Percentiles rank a stretch among this genome's conserved stretches.
Conservation (phyloP, 2,888 invertebrate genomes). For the Microplitis deprimator region DNA sequence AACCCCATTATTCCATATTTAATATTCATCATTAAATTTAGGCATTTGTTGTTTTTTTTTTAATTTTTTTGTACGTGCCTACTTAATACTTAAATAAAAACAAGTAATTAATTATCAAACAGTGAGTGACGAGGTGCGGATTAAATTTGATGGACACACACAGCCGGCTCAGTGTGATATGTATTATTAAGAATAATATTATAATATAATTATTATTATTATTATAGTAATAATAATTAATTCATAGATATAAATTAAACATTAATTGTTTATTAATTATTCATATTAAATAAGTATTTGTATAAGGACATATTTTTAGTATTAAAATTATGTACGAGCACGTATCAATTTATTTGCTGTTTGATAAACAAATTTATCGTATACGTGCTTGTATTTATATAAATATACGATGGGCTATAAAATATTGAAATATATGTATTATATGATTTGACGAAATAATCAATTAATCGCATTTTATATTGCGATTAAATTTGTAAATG, state of each 20-base stretch:
- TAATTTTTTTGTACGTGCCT: constrained; percentile 19
- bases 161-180: constrained; percentile 70
- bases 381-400: neutral
- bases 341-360: neutral
- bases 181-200: constrained; percentile 62
- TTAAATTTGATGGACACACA: constrained; percentile 60
- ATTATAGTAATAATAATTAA: neutral
- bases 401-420: neutral
- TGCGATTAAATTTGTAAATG: neutral
- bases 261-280: constrained; percentile 46
- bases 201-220: neutral
- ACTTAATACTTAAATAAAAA: constrained; percentile 11
- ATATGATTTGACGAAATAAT: neutral
- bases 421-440: neutral
- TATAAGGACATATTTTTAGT: constrained; percentile 48
- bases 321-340: constrained; percentile 8
- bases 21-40: constrained; percentile 13
- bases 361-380: neutral
- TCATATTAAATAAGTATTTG: constrained; percentile 51
- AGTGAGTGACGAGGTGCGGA: constrained; percentile 57
- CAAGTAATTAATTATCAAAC: constrained; percentile 38
- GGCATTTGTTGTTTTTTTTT: neutral
- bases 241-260: constrained; percentile 51
- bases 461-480: neutral
- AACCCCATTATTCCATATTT: constrained; percentile 41